Evolutionary conservation across 1,140 invertebrate genomes (phyloP), one percentile per base, ranked within the genome.

Genomic region (Goniozus legneri): DNA sequence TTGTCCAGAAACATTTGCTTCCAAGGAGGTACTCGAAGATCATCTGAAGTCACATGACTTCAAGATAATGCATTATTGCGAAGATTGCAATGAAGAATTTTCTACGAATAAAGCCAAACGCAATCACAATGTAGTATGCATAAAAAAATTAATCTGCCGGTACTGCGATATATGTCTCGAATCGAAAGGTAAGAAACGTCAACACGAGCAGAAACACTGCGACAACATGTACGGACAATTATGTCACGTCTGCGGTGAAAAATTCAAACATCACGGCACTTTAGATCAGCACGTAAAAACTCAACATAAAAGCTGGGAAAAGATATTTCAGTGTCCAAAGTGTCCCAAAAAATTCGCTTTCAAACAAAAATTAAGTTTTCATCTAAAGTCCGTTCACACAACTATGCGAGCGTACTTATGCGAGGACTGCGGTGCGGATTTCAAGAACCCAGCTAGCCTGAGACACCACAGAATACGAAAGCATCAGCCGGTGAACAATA

Each of bases 191-290:
- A 76, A 75, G 20, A 76, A 76, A 24, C 53, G 73, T 3, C 74
- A 75, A 21, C 74, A 75, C 10, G 74, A 76, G 27, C 74, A 76
- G n/a, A 75, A 75, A 36, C 73, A 76, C 42, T 67, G 70, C n/a
- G 74, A 76, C 46, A 61, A 49, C 27, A 45, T 64, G 32, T 66
- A 64, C 32, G 74, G 74, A 3, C 73, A 76, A 33, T 43, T 76
- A 3, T 75, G 74, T n/a, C 73, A 76, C 20, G 37, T 68, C 24
- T 76, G 74, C 38, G 74, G 74, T 0, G 74, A 76, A 27, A 75
- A 73, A 35, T 76, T 76, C 37, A 76, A 76, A 33, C 73, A 76
- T 32, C 71, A 72, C 39, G 71, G 69, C 2, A 76, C 74, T 0
- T 43, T 76, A 8, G 73, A 76, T 47, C 74, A 76, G 21, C 74